These are phyloP conservation scores for Microplitis mediator DNA, from an alignment of 1,140 invertebrate genomes.

Conservation along the genomic window DNA sequence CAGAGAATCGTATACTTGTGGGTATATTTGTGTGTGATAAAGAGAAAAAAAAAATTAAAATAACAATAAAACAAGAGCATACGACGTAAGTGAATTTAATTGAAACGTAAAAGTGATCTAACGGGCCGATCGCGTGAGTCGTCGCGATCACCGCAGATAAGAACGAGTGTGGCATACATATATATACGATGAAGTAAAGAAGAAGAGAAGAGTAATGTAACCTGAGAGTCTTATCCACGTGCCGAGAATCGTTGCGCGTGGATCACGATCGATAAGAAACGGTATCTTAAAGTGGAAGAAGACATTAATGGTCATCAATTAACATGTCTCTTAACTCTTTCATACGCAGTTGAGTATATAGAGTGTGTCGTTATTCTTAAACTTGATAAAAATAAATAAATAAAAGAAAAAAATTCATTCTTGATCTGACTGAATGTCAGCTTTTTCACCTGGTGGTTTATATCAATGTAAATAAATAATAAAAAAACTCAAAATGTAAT, in stretches of 20 bases:
- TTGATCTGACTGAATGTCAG: neutral
- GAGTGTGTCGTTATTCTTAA: neutral
- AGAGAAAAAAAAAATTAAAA: neutral
- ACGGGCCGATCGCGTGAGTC: conserved; percentile 23
- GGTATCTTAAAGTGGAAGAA: conserved; percentile 4
- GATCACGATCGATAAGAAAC: conserved; percentile 7
- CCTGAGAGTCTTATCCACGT: neutral
- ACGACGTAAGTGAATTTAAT: conserved; percentile 22
- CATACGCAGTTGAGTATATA: neutral
- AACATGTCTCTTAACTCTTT: neutral
- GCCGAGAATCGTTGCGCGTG: conserved; percentile 1
- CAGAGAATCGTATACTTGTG: neutral
- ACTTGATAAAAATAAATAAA: neutral
- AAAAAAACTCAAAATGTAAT: neutral
- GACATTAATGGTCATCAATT: conserved; percentile 17
- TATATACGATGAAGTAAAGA: too few species aligned
- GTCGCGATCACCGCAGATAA: conserved; percentile 17
- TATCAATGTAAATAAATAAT: neutral
- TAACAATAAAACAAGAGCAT: neutral
- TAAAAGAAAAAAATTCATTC: neutral
- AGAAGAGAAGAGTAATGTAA: neutral
- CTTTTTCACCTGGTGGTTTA: neutral
- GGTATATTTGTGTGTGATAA: neutral
- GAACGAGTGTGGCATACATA: conserved; percentile 12
- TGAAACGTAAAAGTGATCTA: conserved; percentile 29